phyloP scores from a whole-genome alignment of 2,888 invertebrate genomes.

The Aethes cnicana region DNA sequence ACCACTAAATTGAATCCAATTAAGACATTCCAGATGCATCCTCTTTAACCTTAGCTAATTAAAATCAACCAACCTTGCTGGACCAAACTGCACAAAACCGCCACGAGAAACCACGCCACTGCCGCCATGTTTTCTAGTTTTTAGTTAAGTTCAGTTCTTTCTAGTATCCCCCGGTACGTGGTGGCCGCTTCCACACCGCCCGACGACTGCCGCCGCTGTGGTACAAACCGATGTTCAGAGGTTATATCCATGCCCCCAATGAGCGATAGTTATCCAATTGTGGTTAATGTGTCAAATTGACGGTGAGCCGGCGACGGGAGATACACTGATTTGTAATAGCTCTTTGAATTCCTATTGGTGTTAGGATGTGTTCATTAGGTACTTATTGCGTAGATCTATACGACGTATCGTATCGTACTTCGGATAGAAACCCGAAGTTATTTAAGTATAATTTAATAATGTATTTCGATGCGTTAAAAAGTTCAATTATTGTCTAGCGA shows the following conservation, averaged over 20 bases:
- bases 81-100: conserved; percentile 71
- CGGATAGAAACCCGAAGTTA: no score
- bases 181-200: conserved; percentile 53
- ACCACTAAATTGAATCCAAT: no score
- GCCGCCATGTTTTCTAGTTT: conserved; percentile 60
- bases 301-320: conserved; percentile 33
- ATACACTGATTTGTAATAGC: conserved; percentile 43
- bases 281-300: conserved; percentile 62
- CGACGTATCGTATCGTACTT: no score
- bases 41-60: conserved; percentile 20
- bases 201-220: conserved; percentile 27
- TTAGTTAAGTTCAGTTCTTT: conserved; percentile 26
- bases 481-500: no score
- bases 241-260: conserved; percentile 43
- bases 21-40: no score
- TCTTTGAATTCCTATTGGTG: conserved; percentile 35
- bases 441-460: no score
- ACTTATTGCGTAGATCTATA: no score
- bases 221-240: conserved; percentile 34
- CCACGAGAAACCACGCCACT: conserved; percentile 62
- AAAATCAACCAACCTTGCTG: conserved; percentile 68
- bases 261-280: conserved; percentile 70
- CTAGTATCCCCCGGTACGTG: conserved; percentile 50
- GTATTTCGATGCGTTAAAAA: no score
- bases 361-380: conserved; percentile 5